Evolutionary conservation across 2,888 invertebrate genomes (phyloP).

Genomic region (Perithous albicinctus): DNA sequence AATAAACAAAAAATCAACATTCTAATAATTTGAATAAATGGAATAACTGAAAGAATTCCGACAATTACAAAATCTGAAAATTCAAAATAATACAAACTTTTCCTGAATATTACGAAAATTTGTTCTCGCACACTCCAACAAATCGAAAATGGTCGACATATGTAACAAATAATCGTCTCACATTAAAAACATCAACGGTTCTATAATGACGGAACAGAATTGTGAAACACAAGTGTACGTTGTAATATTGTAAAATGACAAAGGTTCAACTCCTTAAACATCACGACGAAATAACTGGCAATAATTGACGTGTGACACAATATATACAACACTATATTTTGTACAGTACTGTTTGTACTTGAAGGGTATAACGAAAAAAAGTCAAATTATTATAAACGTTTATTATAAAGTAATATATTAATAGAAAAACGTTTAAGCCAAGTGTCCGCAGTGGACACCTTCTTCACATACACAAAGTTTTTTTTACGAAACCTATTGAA

Average conservation of each 20-base stretch:
- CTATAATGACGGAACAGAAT: neutral
- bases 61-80: too few species aligned
- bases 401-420: constrained; percentile 27
- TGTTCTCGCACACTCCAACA: too few species aligned
- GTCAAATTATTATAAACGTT: constrained; percentile 44
- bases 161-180: too few species aligned
- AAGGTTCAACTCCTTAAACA: neutral
- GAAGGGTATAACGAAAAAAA: constrained; percentile 20
- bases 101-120: too few species aligned
- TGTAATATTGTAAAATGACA: neutral
- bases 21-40: too few species aligned
- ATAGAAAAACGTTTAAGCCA: constrained; percentile 1
- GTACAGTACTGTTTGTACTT: constrained; percentile 78
- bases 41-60: too few species aligned
- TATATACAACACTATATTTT: constrained; percentile 80
- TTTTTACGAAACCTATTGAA: constrained; percentile 48
- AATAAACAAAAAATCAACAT: too few species aligned
- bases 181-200: too few species aligned
- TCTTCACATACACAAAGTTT: constrained; percentile 50
- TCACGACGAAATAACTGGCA: constrained; percentile 37
- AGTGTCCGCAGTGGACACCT: constrained; percentile 7
- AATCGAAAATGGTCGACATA: too few species aligned
- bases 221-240: neutral
- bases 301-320: constrained; percentile 73
- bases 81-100: too few species aligned